Conservation (phyloP, 2,113 vertebrate genomes). For the Panthera uncia region DNA sequence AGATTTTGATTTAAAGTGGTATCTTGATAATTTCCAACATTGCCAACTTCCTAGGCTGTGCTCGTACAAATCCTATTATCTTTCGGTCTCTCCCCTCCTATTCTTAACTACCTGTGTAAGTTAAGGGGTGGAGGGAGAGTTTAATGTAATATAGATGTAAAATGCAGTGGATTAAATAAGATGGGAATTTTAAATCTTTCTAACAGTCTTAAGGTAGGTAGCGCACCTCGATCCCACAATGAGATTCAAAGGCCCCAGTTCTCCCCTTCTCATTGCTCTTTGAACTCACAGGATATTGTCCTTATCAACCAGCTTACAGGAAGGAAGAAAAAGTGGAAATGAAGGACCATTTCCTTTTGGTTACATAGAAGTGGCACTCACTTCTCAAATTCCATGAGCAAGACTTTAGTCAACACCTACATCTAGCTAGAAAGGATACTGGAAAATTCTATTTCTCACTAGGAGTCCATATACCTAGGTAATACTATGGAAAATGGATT, state of each 20-base stretch:
- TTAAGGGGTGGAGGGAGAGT: neutral
- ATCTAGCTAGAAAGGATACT: neutral
- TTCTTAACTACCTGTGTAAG: neutral
- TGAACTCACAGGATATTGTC: neutral
- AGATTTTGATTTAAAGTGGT: neutral
- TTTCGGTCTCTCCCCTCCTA: neutral
- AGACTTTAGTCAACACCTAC: neutral
- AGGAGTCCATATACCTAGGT: neutral
- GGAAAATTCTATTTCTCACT: neutral
- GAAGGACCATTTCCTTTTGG: neutral
- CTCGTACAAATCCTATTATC: neutral
- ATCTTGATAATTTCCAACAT: neutral
- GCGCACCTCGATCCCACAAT: neutral
- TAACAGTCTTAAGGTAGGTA: neutral
- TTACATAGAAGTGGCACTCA: neutral
- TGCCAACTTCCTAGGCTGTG: neutral
- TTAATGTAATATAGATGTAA: neutral
- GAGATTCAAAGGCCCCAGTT: neutral
- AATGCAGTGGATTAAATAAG: neutral
- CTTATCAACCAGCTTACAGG: neutral
- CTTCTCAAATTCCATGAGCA: neutral
- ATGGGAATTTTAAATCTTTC: neutral
- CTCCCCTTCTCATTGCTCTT: neutral
- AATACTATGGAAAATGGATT: neutral
- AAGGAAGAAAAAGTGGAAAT: neutral